Evolutionary conservation across 2,888 invertebrate species (phyloP), one percentile per base, ranked within the genome.

Genomic region (Tryphoninae sp.): DNA sequence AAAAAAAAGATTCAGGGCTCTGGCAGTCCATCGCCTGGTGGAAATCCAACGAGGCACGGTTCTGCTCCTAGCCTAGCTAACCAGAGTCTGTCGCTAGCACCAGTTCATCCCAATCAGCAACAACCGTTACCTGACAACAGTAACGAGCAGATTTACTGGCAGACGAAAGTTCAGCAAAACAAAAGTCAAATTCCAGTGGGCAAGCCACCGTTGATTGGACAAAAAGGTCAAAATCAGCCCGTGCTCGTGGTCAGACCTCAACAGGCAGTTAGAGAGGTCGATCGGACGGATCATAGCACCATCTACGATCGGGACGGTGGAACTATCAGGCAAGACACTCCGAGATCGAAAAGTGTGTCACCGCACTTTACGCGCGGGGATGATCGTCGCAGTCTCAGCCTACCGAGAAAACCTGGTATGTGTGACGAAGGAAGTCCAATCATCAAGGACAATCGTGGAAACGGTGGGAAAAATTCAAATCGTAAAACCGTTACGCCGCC

Each of bases 301-400:
- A 26, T 9, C 55, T 74, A 81, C 22, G 82, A 84, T 22, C 72
- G 64, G 8, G 79, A 82, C 4, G 65, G 76, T 9, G 76, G 51
- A 6, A 53, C 42, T 0, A 26, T 53, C 45, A 62, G 62, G 8
- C 78, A 78, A 49, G 82, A 86, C 6, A 42, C 75, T 3, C 89
- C 92, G 51, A 89, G 93, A 76, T 93, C 93, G 1, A 89, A 93
- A 75, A 93, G 93, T 83, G 90, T 92, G 1, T 91, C 93, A 0
- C 92, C 93, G 0, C 91, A 91, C 13, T 89, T 92, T n/a, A 87
- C 89, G 19, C 89, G 92, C 75, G 89, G 89, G 68, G 89, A 89
- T 6, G 87, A 90, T 26, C 88, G 87, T 40, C 89, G 93, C 61
- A 93, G 93, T 86, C 87, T 92, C 11, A 93, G 93, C 85, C 85